phyloP scores from a whole-genome alignment of 2,113 vertebrate genomes.

The Etia nguti region DNA sequence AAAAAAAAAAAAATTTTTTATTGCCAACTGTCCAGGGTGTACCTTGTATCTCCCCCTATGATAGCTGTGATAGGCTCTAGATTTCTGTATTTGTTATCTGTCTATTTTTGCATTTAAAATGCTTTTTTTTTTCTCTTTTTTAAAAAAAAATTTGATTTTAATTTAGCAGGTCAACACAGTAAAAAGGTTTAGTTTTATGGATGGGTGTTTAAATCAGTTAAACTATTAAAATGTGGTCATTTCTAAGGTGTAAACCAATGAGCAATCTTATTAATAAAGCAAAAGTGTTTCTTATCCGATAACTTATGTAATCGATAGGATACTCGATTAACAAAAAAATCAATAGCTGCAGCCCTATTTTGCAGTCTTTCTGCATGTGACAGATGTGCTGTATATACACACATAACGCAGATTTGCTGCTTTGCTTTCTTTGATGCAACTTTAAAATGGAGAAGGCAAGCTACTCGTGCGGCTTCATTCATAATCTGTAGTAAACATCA shows the following conservation, averaged over 20 bases:
- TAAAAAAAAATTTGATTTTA: neutral
- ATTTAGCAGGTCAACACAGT: neutral
- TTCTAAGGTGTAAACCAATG: neutral
- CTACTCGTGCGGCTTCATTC: neutral
- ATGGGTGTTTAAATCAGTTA: neutral
- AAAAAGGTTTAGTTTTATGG: neutral
- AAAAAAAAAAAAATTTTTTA: too few species aligned
- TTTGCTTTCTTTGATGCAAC: neutral
- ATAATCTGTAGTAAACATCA: neutral
- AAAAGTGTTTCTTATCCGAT: neutral
- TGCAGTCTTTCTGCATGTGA: neutral
- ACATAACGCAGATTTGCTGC: neutral
- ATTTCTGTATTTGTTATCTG: neutral
- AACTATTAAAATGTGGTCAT: neutral
- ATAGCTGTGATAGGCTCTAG: neutral
- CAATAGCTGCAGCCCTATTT: neutral
- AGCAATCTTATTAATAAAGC: neutral
- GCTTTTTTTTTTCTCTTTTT: neutral
- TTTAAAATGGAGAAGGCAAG: neutral
- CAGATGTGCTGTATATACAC: neutral
- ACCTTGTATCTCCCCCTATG: neutral
- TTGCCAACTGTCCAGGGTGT: neutral
- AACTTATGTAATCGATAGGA: neutral
- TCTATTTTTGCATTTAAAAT: neutral
- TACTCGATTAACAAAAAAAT: neutral